phyloP scores from a whole-genome alignment of 2,888 invertebrate species.

The Platycnemis pennipes region DNA sequence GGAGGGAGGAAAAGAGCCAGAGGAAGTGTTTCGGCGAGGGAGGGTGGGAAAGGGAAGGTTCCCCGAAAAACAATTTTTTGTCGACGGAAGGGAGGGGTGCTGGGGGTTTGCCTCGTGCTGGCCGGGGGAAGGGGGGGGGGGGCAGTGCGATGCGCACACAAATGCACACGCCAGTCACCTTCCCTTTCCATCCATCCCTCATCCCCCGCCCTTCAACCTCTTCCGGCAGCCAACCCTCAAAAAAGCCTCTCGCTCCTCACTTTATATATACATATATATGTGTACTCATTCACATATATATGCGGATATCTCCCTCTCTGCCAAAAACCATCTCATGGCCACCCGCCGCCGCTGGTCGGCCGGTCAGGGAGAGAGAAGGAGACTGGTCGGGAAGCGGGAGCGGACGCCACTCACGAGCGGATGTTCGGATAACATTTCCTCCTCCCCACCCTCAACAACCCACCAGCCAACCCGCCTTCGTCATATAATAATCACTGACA shows the following conservation, averaged over 20 bases:
- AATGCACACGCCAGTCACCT: conserved; percentile 37
- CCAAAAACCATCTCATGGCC: background rate
- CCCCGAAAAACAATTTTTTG: conserved; percentile 36
- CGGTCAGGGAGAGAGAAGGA: background rate
- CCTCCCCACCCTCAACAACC: background rate
- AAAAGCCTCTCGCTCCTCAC: conserved; percentile 25
- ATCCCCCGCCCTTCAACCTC: background rate
- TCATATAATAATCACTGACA: conserved; percentile 16
- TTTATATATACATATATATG: background rate
- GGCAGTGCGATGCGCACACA: background rate
- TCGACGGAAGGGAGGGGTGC: background rate
- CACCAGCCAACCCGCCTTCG: conserved; percentile 1
- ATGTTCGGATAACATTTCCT: conserved; percentile 39
- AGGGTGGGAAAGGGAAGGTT: background rate
- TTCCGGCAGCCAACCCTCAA: conserved; percentile 59
- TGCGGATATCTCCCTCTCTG: background rate
- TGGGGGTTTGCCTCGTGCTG: conserved; percentile 20
- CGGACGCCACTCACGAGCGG: conserved; percentile 9
- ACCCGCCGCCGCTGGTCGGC: background rate
- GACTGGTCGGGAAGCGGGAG: background rate
- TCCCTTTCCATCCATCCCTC: background rate
- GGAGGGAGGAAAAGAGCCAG: background rate
- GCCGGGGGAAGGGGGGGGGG: background rate
- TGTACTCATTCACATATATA: background rate
- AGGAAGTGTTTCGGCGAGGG: background rate